These are phyloP conservation scores for Drosophila mayaguana DNA, from an alignment of 2,888 invertebrate genomes.

Conservation along the genomic window DNA sequence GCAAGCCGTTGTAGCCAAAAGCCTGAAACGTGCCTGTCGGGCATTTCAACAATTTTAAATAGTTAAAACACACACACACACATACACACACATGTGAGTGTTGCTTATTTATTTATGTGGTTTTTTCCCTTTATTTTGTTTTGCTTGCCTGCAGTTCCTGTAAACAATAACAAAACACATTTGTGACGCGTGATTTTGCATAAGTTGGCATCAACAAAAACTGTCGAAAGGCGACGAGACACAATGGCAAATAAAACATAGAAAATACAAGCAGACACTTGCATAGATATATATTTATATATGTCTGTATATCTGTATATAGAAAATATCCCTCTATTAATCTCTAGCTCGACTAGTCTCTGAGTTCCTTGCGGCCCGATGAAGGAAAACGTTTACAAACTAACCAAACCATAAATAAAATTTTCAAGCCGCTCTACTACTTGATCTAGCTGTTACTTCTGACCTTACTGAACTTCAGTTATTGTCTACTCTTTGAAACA, in stretches of 20 bases:
- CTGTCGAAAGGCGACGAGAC: slow-evolving; percentile 6
- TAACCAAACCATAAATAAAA: not conserved
- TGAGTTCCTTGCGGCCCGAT: not conserved
- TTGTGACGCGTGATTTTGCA: slow-evolving; percentile 82
- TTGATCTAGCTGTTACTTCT: too few relatives aligned
- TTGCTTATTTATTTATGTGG: slow-evolving; percentile 61
- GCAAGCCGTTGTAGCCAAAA: slow-evolving; percentile 42
- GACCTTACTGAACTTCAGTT: too few relatives aligned
- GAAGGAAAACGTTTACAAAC: not conserved
- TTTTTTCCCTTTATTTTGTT: slow-evolving; percentile 30
- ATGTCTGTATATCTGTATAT: not conserved
- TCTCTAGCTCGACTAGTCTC: not conserved
- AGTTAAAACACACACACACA: slow-evolving; percentile 43
- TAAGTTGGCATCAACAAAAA: slow-evolving; percentile 66
- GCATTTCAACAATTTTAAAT: slow-evolving; percentile 77
- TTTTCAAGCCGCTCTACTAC: too few relatives aligned
- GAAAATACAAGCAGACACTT: slow-evolving; percentile 2
- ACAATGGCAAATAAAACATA: slow-evolving; percentile 23
- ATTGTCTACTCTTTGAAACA: not conserved
- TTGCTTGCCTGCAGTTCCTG: slow-evolving; percentile 67
- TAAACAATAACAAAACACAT: slow-evolving; percentile 81
- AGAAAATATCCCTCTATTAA: not conserved
- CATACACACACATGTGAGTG: slow-evolving; percentile 7
- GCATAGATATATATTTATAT: slow-evolving; percentile 1
- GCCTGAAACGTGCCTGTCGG: slow-evolving; percentile 74